A percentile compares a stretch with the other conserved stretches of the same genome.
These are phyloP conservation scores for Ennomos erosarius DNA, from an alignment of 2,888 invertebrate species.

Conservation along the genomic window DNA sequence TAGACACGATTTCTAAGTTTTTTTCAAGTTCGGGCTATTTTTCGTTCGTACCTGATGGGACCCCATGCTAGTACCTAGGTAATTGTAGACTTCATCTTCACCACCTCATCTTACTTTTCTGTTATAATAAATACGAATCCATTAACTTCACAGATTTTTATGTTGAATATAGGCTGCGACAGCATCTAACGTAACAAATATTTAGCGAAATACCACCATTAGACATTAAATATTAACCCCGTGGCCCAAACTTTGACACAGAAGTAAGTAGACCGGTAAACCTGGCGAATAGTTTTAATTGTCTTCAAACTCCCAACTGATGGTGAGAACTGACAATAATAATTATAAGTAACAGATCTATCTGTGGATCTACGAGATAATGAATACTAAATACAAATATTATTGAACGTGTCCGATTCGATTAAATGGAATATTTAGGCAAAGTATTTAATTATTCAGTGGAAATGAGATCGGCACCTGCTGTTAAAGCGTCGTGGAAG, in stretches of 20 bases:
- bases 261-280: slow-evolving; percentile 6
- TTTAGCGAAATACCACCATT: slow-evolving; percentile 7
- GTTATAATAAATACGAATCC: no score
- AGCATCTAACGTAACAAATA: slow-evolving; percentile 2
- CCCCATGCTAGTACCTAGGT: no score
- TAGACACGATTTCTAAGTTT: no score
- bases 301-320: slow-evolving; percentile 33
- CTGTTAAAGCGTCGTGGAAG: slow-evolving; percentile 49
- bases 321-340: slow-evolving; percentile 52
- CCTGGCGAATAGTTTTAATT: slow-evolving; percentile 21
- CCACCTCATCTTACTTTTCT: no score
- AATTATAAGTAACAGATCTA: slow-evolving; percentile 49
- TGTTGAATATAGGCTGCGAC: neutral
- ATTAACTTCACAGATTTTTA: no score
- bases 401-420: slow-evolving; percentile 44
- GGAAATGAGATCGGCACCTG: slow-evolving; percentile 47
- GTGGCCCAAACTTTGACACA: slow-evolving; percentile 20
- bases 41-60: no score
- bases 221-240: slow-evolving; percentile 22
- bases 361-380: no score
- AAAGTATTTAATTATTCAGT: slow-evolving; percentile 53
- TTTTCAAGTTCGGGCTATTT: no score
- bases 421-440: slow-evolving; percentile 24
- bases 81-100: no score
- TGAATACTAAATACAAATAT: no score